Conservation (phyloP, 2,888 invertebrate species). For the Podabrus alpinus region DNA sequence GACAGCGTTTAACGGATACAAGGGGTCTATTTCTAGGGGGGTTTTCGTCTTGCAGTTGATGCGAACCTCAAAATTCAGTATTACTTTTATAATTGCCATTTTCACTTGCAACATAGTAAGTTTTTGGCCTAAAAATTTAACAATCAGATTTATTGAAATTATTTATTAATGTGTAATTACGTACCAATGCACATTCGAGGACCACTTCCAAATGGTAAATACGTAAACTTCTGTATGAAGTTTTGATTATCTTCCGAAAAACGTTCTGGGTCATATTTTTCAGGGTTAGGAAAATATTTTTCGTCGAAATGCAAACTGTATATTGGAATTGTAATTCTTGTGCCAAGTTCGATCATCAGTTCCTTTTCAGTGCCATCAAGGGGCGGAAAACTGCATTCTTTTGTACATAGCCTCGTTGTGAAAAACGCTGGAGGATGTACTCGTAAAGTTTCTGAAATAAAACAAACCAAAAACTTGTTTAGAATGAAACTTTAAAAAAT, state of each 20-base stretch:
- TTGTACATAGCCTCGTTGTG: slow-evolving; percentile 21
- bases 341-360: slow-evolving; percentile 35
- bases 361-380: slow-evolving; percentile 6
- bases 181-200: slow-evolving; percentile 46
- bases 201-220: slow-evolving; percentile 47
- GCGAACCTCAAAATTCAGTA: neutral
- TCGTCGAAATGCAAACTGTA: slow-evolving; percentile 49
- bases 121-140: neutral
- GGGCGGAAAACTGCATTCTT: slow-evolving; percentile 19
- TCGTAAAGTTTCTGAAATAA: slow-evolving; percentile 22
- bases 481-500: neutral
- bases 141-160: neutral
- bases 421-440: slow-evolving; percentile 18
- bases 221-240: slow-evolving; percentile 40
- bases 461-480: neutral
- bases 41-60: neutral
- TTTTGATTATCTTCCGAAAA: slow-evolving; percentile 46
- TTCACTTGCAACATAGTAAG: neutral
- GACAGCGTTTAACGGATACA: neutral
- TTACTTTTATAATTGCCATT: neutral
- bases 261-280: slow-evolving; percentile 52
- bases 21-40: neutral
- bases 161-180: slow-evolving; percentile 4
- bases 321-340: slow-evolving; percentile 45
- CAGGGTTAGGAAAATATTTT: slow-evolving; percentile 51